Base-by-base conservation (phyloP, 2,888 invertebrate genomes). In the Drosophila birchii region DNA sequence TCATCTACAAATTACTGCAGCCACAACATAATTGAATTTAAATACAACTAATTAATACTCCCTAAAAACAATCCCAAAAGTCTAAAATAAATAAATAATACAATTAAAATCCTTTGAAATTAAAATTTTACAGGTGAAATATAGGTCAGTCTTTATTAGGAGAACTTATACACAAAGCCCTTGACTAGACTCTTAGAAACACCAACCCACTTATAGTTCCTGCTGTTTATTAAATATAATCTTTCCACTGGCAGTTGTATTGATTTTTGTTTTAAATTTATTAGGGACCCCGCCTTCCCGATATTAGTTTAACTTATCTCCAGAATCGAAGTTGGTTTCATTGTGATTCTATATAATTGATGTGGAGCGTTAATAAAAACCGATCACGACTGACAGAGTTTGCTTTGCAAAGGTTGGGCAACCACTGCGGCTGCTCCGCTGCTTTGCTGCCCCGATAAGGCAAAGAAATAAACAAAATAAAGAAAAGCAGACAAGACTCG, bases 371-470 rank as follows among this genome's bases (percentile, higher is more conserved):
- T 76, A 81, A 81, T 73, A 56, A 20, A 69, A 72, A 43, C 60
- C 68, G 73, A 81, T 81, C 86, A 83, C 83, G 86, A 84, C 75
- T 66, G 61, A 1, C 58, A 63, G 51, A 53, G 68, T 56, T 71
- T 79, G 43, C 64, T 76, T 70, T 57, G 34, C 18, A 36, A 49
- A 34, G 29, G 63, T 80, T 79, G 61, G 45, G 71, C 53, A 82
- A 82, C 53, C 47, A 41, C 60, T 34, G 34, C 36, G 9, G 34
- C 20, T 26, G 47, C n/a, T 49, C 16, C 8, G 18, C 32, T 3
- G 47, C 14, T 34, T 51, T 9, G 51, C 45, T 29, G 11, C 23
- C 41, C 56, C 60, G 72, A 73, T 75, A 68, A 74, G 68, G 55
- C 39, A 49, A 44, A 44, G 41, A 51, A 36, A 36, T 18, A 49